phyloP scores from a whole-genome alignment of 1,140 invertebrate genomes.

The Heterodera carotae region DNA sequence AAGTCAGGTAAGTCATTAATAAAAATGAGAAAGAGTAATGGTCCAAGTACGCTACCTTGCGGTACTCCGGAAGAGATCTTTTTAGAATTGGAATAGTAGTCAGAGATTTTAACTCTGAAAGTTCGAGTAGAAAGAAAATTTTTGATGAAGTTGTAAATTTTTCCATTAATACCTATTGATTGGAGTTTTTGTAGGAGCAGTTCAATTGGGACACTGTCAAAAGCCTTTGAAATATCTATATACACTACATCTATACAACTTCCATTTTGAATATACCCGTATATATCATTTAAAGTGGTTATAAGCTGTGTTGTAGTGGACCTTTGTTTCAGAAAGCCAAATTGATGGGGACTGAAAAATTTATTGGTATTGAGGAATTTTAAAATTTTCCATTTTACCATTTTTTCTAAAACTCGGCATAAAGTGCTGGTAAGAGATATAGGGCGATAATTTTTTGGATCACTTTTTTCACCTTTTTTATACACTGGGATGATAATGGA shows the following conservation, averaged over 20 bases:
- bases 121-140: too few species aligned
- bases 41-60: too few species aligned
- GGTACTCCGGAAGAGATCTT: slow-evolving; percentile 2
- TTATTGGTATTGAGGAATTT: slow-evolving; percentile 14
- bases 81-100: background rate
- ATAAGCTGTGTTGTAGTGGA: slow-evolving; percentile 14
- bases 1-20: too few species aligned
- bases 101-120: background rate
- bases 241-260: too few species aligned
- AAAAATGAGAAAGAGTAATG: too few species aligned
- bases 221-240: too few species aligned
- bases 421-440: slow-evolving; percentile 15
- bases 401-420: slow-evolving; percentile 12
- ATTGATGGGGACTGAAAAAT: background rate
- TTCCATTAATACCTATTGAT: slow-evolving; percentile 10
- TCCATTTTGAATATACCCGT: background rate
- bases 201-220: too few species aligned
- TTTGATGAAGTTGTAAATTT: slow-evolving; percentile 2
- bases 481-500: slow-evolving; percentile 11
- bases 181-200: slow-evolving; percentile 2
- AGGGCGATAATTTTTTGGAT: slow-evolving; percentile 10
- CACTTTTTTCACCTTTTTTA: slow-evolving; percentile 8
- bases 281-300: background rate
- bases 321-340: slow-evolving; percentile 15
- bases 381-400: background rate